Evolutionary conservation across 2,113 vertebrate species (phyloP).

Genomic region (Cercopithecus mona): DNA sequence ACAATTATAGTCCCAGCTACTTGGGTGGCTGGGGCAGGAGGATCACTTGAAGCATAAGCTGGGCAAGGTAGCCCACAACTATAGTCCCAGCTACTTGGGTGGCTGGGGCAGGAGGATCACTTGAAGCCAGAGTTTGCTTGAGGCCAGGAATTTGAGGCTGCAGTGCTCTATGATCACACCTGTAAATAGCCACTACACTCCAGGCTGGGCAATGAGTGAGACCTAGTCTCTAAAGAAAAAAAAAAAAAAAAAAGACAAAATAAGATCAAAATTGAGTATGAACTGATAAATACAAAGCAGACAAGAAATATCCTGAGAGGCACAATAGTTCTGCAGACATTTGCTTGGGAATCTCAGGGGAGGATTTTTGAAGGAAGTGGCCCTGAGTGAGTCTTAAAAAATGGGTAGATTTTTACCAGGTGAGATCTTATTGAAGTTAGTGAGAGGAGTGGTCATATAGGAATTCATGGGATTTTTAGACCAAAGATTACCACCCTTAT

Average conservation of each 20-base stretch:
- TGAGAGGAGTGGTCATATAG: not conserved
- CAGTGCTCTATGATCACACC: not conserved
- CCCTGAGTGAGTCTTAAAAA: not conserved
- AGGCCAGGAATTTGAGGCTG: not conserved
- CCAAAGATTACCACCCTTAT: not conserved
- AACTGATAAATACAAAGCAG: not conserved
- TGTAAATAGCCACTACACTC: not conserved
- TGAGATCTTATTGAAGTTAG: not conserved
- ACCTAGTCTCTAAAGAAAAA: not conserved
- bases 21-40: not conserved
- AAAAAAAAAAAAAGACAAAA: not conserved
- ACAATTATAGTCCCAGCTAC: not conserved
- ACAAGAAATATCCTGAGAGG: not conserved
- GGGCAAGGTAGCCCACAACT: not conserved
- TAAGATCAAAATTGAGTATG: not conserved
- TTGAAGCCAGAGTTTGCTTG: not conserved
- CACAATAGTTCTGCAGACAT: not conserved
- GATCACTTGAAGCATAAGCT: not conserved
- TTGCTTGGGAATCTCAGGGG: not conserved
- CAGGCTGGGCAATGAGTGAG: not conserved
- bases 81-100: not conserved
- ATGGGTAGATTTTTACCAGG: not conserved
- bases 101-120: not conserved
- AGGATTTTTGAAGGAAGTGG: not conserved
- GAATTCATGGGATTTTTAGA: not conserved